phyloP scores from a whole-genome alignment of 2,113 vertebrate species.

The Rhabdornis inornatus region DNA sequence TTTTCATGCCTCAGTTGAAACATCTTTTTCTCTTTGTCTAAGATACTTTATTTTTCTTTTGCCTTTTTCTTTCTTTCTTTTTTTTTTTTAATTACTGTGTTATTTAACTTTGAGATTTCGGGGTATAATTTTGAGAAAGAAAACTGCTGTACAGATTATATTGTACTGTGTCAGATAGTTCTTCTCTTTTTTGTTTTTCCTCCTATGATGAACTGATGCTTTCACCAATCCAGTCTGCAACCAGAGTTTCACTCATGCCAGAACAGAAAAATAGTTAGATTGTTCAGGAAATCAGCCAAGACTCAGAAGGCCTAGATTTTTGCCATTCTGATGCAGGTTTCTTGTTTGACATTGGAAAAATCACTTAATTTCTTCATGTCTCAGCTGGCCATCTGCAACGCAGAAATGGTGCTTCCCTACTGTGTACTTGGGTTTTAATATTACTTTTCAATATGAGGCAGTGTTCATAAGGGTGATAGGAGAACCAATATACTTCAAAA shows the following conservation, averaged over 20 bases:
- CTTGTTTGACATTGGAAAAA: not conserved
- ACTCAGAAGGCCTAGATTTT: constrained; percentile 6
- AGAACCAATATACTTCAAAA: constrained; percentile 39
- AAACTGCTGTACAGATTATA: not conserved
- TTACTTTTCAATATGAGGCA: constrained; percentile 3
- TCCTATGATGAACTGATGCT: constrained; percentile 2
- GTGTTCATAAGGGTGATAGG: not conserved
- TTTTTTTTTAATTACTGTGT: constrained; percentile 6
- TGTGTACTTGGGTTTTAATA: not conserved
- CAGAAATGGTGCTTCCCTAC: constrained; percentile 16
- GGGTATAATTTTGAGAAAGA: not conserved
- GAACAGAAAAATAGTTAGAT: constrained; percentile 18
- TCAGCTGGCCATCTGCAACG: not conserved
- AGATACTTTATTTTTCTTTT: constrained; percentile 21
- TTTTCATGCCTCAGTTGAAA: constrained; percentile 62
- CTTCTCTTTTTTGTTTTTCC: not conserved
- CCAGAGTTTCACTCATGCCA: constrained; percentile 13
- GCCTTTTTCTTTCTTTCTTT: not conserved
- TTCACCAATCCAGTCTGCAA: constrained; percentile 16
- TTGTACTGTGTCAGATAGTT: not conserved
- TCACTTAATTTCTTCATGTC: not conserved
- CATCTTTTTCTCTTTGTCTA: constrained; percentile 25
- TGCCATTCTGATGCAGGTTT: not conserved
- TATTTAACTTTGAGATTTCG: not conserved
- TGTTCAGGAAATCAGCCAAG: constrained; percentile 23